Conservation (phyloP, 2,797 vertebrate genomes). For the Catamblyrhynchus diadema region DNA sequence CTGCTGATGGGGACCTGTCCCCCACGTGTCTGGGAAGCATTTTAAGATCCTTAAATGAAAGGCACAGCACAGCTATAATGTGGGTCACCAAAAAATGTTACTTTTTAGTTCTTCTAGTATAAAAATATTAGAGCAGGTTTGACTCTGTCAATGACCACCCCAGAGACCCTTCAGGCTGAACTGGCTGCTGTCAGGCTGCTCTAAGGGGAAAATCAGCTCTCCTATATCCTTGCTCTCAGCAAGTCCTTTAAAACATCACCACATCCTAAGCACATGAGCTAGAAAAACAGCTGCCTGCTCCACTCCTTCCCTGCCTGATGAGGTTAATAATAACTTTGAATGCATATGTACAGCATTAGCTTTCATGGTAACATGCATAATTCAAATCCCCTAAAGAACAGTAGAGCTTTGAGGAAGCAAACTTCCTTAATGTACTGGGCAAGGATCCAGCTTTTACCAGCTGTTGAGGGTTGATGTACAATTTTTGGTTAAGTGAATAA, state of each 20-base stretch:
- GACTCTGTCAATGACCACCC: not conserved
- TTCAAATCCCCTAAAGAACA: slow-evolving; percentile 78
- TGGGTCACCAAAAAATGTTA: not conserved
- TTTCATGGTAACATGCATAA: slow-evolving; percentile 80
- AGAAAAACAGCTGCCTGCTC: slow-evolving; percentile 71
- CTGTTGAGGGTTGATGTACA: slow-evolving; percentile 78
- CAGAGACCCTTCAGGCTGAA: not conserved
- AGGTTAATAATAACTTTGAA: slow-evolving; percentile 80
- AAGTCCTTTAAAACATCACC: slow-evolving; percentile 42
- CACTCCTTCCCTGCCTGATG: slow-evolving; percentile 66
- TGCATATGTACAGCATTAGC: slow-evolving; percentile 79
- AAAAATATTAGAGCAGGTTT: not conserved
- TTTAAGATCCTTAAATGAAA: not conserved
- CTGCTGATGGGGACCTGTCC: not conserved
- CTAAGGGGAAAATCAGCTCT: not conserved
- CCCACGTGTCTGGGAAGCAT: accelerated
- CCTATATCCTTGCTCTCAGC: slow-evolving; percentile 27
- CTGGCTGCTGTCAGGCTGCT: not conserved
- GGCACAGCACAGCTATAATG: not conserved
- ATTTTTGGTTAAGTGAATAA: slow-evolving; percentile 82
- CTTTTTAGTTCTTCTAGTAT: not conserved
- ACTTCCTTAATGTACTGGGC: slow-evolving; percentile 78
- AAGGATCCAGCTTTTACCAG: slow-evolving; percentile 77
- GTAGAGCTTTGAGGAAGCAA: slow-evolving; percentile 78
- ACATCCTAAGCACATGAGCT: slow-evolving; percentile 49